phyloP scores from a whole-genome alignment of 2,797 vertebrate species.

The Euphonia xanthogaster region DNA sequence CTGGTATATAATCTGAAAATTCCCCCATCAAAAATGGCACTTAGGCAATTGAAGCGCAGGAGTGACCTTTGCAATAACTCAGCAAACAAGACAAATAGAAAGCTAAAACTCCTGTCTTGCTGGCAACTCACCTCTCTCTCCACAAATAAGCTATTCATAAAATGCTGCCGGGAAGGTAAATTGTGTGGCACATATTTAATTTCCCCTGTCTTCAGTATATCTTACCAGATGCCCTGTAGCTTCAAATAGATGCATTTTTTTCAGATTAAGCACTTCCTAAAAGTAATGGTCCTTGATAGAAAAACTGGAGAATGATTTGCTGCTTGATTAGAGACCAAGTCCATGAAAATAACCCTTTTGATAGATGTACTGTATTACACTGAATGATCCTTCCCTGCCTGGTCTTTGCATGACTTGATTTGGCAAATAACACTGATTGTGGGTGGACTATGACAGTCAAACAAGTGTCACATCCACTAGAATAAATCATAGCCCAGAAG shows the following conservation, averaged over 20 bases:
- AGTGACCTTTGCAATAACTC: slow-evolving; percentile 57
- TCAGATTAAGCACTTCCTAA: slow-evolving; percentile 53
- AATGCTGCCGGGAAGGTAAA: neutral
- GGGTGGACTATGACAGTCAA: neutral
- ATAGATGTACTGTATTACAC: slow-evolving; percentile 42
- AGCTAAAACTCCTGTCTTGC: slow-evolving; percentile 22
- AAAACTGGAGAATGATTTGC: slow-evolving; percentile 55
- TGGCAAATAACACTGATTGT: slow-evolving; percentile 37
- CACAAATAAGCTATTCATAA: slow-evolving; percentile 47
- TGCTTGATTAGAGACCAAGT: slow-evolving; percentile 54
- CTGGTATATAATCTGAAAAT: slow-evolving; percentile 51
- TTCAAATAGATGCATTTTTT: slow-evolving; percentile 34
- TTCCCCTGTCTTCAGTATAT: slow-evolving; percentile 24
- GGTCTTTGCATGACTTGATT: slow-evolving; percentile 59
- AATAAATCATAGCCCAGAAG: neutral
- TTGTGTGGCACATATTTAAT: slow-evolving; percentile 22
- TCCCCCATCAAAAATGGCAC: slow-evolving; percentile 9
- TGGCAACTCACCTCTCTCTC: neutral
- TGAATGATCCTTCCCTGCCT: slow-evolving; percentile 15
- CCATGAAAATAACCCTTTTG: slow-evolving; percentile 46
- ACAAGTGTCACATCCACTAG: neutral
- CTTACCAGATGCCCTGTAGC: neutral
- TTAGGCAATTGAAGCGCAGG: neutral
- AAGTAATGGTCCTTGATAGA: slow-evolving; percentile 56
- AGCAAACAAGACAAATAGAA: slow-evolving; percentile 21